These are phyloP conservation scores for Dipodomys ordii DNA, from an alignment of 2,113 vertebrate species.

Conservation along the genomic window DNA sequence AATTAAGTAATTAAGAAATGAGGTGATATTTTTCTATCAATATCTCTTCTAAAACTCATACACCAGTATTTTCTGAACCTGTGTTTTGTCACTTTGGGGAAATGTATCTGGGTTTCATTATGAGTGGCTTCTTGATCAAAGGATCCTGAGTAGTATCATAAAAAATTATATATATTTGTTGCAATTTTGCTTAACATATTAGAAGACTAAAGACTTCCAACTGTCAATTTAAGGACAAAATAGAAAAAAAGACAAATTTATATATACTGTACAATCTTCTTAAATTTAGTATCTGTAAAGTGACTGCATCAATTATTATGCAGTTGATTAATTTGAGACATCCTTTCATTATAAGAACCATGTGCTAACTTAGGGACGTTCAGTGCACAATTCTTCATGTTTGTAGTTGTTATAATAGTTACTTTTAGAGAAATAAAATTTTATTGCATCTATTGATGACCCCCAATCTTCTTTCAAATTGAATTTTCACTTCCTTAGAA, in stretches of 20 bases:
- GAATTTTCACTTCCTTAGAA: background rate
- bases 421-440: background rate
- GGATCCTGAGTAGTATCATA: background rate
- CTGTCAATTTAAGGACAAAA: background rate
- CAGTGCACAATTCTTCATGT: background rate
- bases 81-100: background rate
- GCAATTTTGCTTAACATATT: background rate
- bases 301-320: no score
- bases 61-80: background rate
- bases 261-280: no score
- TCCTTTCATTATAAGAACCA: no score
- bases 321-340: no score
- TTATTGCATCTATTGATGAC: background rate
- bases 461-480: background rate
- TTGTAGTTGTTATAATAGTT: background rate
- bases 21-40: background rate
- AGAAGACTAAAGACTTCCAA: background rate
- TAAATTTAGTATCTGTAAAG: no score
- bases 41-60: background rate
- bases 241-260: background rate
- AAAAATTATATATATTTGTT: background rate
- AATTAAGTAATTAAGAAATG: background rate
- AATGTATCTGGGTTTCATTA: background rate
- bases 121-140: background rate
- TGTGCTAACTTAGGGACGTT: no score